Percentiles rank a stretch among this genome's conserved stretches.
Evolutionary conservation across 2,113 vertebrate species (phyloP).

Genomic region (cat (Felis catus)): DNA sequence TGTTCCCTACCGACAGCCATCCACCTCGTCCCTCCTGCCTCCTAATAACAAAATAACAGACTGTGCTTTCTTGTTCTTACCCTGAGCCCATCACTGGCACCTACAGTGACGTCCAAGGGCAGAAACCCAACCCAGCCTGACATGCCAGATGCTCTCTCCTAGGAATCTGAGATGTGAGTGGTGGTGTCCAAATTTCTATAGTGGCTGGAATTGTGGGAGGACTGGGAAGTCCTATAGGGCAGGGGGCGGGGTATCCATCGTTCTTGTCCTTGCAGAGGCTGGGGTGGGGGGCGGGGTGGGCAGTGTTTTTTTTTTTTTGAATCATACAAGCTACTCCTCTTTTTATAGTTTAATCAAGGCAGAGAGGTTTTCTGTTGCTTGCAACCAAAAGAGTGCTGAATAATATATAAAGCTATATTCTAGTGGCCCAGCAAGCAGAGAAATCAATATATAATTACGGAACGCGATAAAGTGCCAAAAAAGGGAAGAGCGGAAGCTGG

Average conservation of each 20-base stretch:
- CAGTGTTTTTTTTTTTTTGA: background rate
- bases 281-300: too few relatives aligned
- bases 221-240: background rate
- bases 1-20: background rate
- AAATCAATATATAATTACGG: conserved; percentile 41
- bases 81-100: background rate
- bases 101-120: background rate
- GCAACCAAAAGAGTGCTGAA: conserved; percentile 16
- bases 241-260: too few relatives aligned
- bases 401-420: conserved; percentile 48
- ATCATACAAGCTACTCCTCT: background rate
- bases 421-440: conserved; percentile 6
- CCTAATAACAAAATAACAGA: background rate
- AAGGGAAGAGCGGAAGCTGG: background rate
- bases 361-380: conserved; percentile 32
- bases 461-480: background rate
- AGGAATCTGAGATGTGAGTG: background rate
- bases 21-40: background rate
- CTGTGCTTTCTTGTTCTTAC: background rate
- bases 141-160: background rate
- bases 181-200: background rate
- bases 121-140: background rate
- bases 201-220: background rate
- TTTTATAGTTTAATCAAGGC: background rate
- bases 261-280: background rate